Conservation (phyloP, 2,888 invertebrate species). For the Cryptophagus acutangulus region DNA sequence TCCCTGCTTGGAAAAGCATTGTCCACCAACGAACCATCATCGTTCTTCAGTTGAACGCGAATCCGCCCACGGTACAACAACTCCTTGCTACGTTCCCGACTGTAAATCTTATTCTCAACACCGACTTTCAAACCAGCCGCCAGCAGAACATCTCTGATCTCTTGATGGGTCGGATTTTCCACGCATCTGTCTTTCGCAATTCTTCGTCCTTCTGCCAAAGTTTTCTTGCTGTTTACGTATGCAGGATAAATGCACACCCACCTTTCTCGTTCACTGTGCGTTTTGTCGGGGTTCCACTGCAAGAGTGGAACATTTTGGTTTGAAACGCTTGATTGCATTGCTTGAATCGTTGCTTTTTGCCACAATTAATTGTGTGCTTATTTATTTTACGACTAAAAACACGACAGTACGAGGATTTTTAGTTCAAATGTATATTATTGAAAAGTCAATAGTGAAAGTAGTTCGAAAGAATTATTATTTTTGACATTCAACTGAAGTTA, state of each 20-base stretch:
- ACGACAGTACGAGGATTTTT: too few species aligned
- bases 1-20: slow-evolving; percentile 70
- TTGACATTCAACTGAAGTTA: too few species aligned
- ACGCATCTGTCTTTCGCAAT: slow-evolving; percentile 81
- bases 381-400: too few species aligned
- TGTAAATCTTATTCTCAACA: slow-evolving; percentile 89
- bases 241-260: slow-evolving; percentile 98
- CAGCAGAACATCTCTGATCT: slow-evolving; percentile 88
- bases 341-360: too few species aligned
- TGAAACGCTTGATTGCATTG: too few species aligned
- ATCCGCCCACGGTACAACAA: slow-evolving; percentile 79
- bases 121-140: slow-evolving; percentile 79
- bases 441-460: too few species aligned
- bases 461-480: too few species aligned
- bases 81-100: slow-evolving; percentile 89
- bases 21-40: slow-evolving; percentile 74
- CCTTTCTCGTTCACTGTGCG: slow-evolving; percentile 76
- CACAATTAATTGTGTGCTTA: too few species aligned
- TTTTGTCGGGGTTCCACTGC: slow-evolving; percentile 68
- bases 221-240: slow-evolving; percentile 91
- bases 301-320: too few species aligned
- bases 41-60: slow-evolving; percentile 86
- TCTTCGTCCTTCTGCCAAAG: slow-evolving; percentile 81
- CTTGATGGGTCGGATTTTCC: slow-evolving; percentile 91
- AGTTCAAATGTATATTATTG: too few species aligned